Evolutionary conservation across 2,113 vertebrate species (phyloP), one percentile per base, ranked within the genome.

Genomic region (Cacatua alba): DNA sequence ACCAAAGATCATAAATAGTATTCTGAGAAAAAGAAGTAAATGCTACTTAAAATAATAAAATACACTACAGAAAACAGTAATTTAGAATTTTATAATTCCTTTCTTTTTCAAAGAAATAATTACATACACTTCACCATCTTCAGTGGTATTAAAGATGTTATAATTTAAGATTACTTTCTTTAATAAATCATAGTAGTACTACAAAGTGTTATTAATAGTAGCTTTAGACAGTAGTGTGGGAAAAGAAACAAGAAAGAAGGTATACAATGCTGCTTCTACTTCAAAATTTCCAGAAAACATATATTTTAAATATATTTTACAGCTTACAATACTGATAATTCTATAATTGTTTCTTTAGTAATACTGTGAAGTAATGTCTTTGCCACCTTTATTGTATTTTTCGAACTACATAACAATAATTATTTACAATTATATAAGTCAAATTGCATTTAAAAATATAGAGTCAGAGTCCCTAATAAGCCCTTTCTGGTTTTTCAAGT

Each of bases 251-350:
- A 86, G 65, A 93, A 75, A 82, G 81, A 71, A 96, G 75, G 49
- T 57, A 74, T n/a, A 83, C 0, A 2, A 85, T 88, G 80, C 70
- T 95, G 18, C 89, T 95, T 93, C 52, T 35, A 92, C 88, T 95
- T 97, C 76, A 95, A 83, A n/a, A 41, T 91, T 96, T 95, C 64
- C 78, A 80, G 89, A 95, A 88, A 98, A 95, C 92, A 91, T 96
- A 21, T 97, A 97, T 97, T 98, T 98, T 68, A 76, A 94, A 96
- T 95, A 83, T 92, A 94, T 97, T 96, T 94, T 97, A 97, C 92
- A 97, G 81, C 90, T 92, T 95, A 96, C 92, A 98, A 97, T 92
- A 94, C 95, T 95, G 94, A 83, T 97, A 97, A 97, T 97, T 97
- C 93, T 96, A 19, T 96, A 97, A 92, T 97, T 97, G 91, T 96